A percentile compares a stretch with the other conserved stretches of the same genome.
Evolutionary conservation across 2,797 vertebrate species (phyloP).

Genomic region (Hypotaenidia philippensis): DNA sequence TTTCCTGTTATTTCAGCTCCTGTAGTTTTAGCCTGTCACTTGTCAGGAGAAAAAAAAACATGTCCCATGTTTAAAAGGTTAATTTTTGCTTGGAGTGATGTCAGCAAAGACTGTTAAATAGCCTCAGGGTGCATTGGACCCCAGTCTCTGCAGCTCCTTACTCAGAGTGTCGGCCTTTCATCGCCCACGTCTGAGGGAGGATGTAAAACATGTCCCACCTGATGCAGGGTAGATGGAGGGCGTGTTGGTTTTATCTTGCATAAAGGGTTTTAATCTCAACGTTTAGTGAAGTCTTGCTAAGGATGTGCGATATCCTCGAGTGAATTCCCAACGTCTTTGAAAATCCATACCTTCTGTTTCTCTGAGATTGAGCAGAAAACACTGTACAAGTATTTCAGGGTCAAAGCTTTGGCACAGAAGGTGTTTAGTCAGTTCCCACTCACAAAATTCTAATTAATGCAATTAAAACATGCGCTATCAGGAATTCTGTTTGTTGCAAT

Average conservation of each 20-base stretch:
- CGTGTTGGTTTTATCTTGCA: background rate
- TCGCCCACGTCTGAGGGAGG: background rate
- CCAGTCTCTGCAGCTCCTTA: background rate
- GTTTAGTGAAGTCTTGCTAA: background rate
- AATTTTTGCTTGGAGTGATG: background rate
- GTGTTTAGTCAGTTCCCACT: background rate
- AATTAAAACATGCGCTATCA: background rate
- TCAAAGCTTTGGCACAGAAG: rapidly evolving
- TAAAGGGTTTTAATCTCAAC: background rate
- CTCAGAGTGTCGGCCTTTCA: background rate
- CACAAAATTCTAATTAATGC: background rate
- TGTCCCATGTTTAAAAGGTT: background rate
- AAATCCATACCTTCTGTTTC: background rate
- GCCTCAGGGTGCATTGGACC: background rate
- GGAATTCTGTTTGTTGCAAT: background rate
- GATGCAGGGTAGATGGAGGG: background rate
- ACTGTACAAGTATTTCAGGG: background rate
- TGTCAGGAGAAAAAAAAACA: background rate
- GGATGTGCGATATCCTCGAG: background rate
- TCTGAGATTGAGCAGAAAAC: background rate
- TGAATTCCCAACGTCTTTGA: background rate
- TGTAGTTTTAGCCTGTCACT: background rate
- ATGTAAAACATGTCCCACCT: background rate
- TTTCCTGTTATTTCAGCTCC: background rate
- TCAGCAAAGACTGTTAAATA: background rate